Evolutionary conservation across 2,113 vertebrate species (phyloP), one percentile per base, ranked within the genome.

Genomic region (Arizona elegans): DNA sequence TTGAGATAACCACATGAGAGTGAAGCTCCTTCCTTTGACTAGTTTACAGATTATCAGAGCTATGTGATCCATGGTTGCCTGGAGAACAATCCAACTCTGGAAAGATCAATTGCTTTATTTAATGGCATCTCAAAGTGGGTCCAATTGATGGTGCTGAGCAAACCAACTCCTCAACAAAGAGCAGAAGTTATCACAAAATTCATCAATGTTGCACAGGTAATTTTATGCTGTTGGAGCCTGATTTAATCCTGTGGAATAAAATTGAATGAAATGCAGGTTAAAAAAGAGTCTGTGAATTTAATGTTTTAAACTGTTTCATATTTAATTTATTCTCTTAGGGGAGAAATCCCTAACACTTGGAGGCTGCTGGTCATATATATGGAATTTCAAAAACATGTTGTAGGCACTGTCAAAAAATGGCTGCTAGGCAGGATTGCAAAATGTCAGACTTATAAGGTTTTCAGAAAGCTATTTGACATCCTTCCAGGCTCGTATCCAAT

Each of bases 121-220:
- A 99, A 99, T 26, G 99, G 99, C 1, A 98, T 99, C 93, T 99
- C 99, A 13, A 99, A 99, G 95, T 99, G 99, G 99, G 99, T 99
- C 90, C 99, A 99, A 93, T 97, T 99, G 94, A 99, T 99, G 99
- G 98, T 99, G 94, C 99, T 99, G 92, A 99, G 99, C 97, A 99
- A 99, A 95, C 98, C 99, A 56, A 99, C 98, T 3, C 98, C 99
- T 24, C 98, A 99, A 95, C 99, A 99, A 97, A 98, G 99, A 21
- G 99, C 99, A 88, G 98, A 99, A 93, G 99, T 99, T 94, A 99
- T 99, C 97, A 99, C 98, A 90, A 99, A 99, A 95, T 99, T 99
- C 96, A 99, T 99, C 96, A 98, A 99, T 87, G 98, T 99, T 94
- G 98, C 99, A 86, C 98, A 99, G 98, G 99, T 99, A 97, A 92